A percentile compares a stretch with the other conserved stretches of the same genome.
Conservation (phyloP, 30 jellyfish, hydroid and myxozoan genomes). For the Turritopsis dohrnii region DNA sequence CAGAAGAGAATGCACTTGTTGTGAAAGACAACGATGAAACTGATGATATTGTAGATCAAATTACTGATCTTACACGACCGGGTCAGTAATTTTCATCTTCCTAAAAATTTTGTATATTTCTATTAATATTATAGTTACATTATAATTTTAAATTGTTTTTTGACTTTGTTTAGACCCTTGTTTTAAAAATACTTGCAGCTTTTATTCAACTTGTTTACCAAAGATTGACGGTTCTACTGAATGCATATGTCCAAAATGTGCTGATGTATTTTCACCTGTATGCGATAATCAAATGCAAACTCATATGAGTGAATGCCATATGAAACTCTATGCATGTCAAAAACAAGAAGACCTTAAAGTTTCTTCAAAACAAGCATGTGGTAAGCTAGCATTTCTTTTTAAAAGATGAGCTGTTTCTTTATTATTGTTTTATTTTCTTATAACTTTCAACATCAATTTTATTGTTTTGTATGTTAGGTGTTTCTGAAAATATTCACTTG, state of each 20-base stretch:
- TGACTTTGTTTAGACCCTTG: conserved; percentile 59
- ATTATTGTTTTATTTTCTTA: neutral
- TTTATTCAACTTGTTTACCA: conserved; percentile 46
- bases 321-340: conserved; percentile 41
- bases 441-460: neutral
- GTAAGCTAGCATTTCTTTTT: conserved; percentile 28
- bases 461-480: neutral
- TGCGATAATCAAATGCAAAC: conserved; percentile 59
- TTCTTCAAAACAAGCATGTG: conserved; percentile 43
- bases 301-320: conserved; percentile 44
- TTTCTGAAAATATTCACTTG: neutral
- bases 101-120: neutral
- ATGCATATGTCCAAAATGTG: conserved; percentile 77
- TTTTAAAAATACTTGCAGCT: conserved; percentile 27
- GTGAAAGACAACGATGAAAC: neutral
- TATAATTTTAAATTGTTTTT: no score
- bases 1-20: neutral
- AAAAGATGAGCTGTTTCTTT: neutral
- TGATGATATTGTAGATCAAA: neutral
- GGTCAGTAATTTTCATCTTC: neutral
- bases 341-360: conserved; percentile 15
- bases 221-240: conserved; percentile 44
- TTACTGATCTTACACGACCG: neutral
- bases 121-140: neutral
- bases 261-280: conserved; percentile 34